Base-by-base conservation (phyloP, 2,113 vertebrate genomes). In the Lutjanus erythropterus region DNA sequence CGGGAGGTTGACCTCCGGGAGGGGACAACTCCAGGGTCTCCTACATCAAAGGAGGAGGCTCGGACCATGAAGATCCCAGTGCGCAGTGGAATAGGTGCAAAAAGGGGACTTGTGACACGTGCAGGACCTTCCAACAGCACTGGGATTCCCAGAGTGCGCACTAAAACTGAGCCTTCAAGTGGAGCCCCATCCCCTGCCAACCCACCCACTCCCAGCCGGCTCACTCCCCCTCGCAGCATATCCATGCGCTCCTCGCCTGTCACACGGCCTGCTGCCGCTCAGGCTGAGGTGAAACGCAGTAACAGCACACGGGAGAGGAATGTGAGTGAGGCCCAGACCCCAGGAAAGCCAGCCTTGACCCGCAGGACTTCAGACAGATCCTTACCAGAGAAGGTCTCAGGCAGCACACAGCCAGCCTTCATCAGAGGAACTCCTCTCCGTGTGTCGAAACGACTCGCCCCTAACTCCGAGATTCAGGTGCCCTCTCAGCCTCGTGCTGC, bases 381-480 rank as follows among this genome's bases (percentile, higher is more conserved):
- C 1, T 41, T 79, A 35, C 37, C 75, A 10, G 94, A 93, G 50
- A 93, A 89, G 11, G 83, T 60, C 58, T 64, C 89, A 49, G 75
- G 55, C 55, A 67, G 66, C 55, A 44, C 9, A 19, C 74, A 87
- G 58, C 37, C 82, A 67, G 5, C 82, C 2, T 95, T 96, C 2
- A 21, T 94, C 29, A 84, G 94, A 75, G 94, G 93, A 8, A 77
- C 81, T 25, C 87, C 93, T 9, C 70, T 93, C 12, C 92, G 95
- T 3, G 93, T 95, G 47, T 90, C 95, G 6, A 96, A 95, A 75
- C 89, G 95, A 19, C 56, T 95, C 0, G 92, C 94, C 8, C 91
- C 95, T 0, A 93, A 92, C 75, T 81, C 90, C 0, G 94, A 95
- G 70, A 83, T 84, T 56, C 89, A 83, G 61, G 70, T 70, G 19